Evolutionary conservation across 2,888 invertebrate species (phyloP).

Genomic region (Thelaira solivaga): DNA sequence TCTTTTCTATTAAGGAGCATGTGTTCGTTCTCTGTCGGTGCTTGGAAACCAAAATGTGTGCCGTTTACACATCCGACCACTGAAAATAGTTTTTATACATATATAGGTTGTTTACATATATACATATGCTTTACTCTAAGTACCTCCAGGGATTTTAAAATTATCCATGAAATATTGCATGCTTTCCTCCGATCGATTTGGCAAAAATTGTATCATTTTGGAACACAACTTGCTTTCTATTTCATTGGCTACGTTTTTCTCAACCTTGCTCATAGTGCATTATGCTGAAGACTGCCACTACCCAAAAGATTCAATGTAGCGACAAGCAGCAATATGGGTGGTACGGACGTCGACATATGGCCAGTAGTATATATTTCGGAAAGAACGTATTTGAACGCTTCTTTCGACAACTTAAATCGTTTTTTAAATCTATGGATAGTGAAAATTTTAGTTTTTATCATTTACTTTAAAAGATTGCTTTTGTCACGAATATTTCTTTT

Average conservation of each 20-base stretch:
- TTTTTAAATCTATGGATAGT: slow-evolving; percentile 7
- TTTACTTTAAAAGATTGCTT: too few species aligned
- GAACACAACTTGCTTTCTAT: neutral
- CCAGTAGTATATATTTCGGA: neutral
- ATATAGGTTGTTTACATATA: too few species aligned
- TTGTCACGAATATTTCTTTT: slow-evolving; percentile 2
- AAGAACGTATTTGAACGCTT: slow-evolving; percentile 4
- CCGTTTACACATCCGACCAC: slow-evolving; percentile 31
- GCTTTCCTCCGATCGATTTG: neutral
- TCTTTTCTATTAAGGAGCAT: slow-evolving; percentile 34
- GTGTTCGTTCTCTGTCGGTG: slow-evolving; percentile 13
- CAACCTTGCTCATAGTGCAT: neutral
- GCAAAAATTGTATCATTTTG: neutral
- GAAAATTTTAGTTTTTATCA: too few species aligned
- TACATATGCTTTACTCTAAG: neutral
- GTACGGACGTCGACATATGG: slow-evolving; percentile 1
- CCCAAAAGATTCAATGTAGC: neutral
- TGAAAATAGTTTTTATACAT: neutral
- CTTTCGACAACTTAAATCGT: slow-evolving; percentile 1
- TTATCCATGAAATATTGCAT: neutral
- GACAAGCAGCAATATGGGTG: slow-evolving; percentile 9
- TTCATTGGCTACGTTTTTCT: neutral
- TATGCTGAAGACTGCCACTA: neutral
- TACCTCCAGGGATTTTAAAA: neutral
- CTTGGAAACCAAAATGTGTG: slow-evolving; percentile 37